Percentiles rank a stretch among this genome's conserved stretches.
phyloP scores from a whole-genome alignment of 2,113 vertebrate genomes.

The Corynorhinus townsendii region DNA sequence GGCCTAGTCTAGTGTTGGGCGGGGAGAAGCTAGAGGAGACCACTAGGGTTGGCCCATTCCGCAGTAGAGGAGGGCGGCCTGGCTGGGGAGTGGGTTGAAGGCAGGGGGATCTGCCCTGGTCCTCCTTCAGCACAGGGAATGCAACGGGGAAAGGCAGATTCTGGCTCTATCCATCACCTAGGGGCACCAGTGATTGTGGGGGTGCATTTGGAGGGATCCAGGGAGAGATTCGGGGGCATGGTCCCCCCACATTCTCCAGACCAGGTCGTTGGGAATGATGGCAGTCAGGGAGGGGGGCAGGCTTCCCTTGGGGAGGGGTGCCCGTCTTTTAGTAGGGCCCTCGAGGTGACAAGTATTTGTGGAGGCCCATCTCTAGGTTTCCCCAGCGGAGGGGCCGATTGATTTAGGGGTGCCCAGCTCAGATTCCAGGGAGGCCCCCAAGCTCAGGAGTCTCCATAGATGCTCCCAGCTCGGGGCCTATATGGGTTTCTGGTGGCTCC shows the following conservation, averaged over 20 bases:
- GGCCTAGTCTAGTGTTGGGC: constrained; percentile 46
- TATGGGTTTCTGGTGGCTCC: background rate
- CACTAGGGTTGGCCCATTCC: background rate
- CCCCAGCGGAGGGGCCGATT: background rate
- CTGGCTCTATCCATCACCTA: background rate
- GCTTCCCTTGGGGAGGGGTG: background rate
- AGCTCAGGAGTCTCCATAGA: background rate
- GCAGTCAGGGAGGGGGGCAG: background rate
- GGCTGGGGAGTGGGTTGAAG: background rate
- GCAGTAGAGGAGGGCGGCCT: background rate
- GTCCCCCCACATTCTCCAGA: background rate
- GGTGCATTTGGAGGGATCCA: background rate
- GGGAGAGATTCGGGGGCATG: background rate
- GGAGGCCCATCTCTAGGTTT: background rate
- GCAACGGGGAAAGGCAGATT: constrained; percentile 43
- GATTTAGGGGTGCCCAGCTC: background rate
- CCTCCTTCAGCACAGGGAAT: constrained; percentile 24
- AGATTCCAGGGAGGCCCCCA: background rate
- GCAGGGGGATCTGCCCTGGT: constrained; percentile 32
- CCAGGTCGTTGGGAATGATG: background rate
- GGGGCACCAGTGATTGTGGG: background rate
- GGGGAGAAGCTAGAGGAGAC: background rate
- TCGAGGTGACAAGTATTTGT: background rate
- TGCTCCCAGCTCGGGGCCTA: background rate
- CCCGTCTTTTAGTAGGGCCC: background rate